Evolutionary conservation across 2,888 invertebrate genomes (phyloP).

Genomic region (Mimas tiliae): DNA sequence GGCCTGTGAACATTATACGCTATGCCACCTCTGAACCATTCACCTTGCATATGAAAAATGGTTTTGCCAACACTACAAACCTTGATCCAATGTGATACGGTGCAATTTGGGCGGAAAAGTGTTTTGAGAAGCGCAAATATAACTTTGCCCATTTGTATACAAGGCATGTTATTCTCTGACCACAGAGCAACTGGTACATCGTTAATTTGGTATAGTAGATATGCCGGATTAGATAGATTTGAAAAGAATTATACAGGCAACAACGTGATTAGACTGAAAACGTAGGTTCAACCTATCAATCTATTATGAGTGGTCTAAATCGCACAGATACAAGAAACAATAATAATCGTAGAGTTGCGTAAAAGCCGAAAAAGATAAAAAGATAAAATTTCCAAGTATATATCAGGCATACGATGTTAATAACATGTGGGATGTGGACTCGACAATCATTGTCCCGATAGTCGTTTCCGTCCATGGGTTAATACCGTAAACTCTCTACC

Average conservation of each 20-base stretch:
- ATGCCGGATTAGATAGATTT: slow-evolving; percentile 6
- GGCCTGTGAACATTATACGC: slow-evolving; percentile 56
- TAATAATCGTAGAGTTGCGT: too few species aligned
- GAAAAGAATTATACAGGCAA: slow-evolving; percentile 19
- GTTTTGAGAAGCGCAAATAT: not conserved
- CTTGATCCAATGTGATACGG: not conserved
- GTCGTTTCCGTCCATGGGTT: too few species aligned
- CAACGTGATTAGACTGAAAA: not conserved
- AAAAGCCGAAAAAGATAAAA: too few species aligned
- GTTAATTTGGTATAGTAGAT: slow-evolving; percentile 18
- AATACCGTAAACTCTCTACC: too few species aligned
- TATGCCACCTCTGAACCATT: slow-evolving; percentile 51
- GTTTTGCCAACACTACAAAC: slow-evolving; percentile 3
- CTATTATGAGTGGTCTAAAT: not conserved
- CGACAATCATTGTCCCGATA: too few species aligned
- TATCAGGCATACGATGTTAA: too few species aligned
- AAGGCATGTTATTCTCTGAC: slow-evolving; percentile 27
- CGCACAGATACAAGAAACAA: too few species aligned
- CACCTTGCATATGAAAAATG: slow-evolving; percentile 21
- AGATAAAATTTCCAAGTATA: too few species aligned
- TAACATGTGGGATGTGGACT: too few species aligned
- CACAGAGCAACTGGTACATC: slow-evolving; percentile 24
- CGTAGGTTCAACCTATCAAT: not conserved
- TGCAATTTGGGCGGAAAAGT: slow-evolving; percentile 29
- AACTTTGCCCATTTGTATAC: slow-evolving; percentile 22